A percentile compares a stretch with the other conserved stretches of the same genome.
Evolutionary conservation across 2,113 vertebrate genomes (phyloP).

Genomic region (Deroptyus accipitrinus): DNA sequence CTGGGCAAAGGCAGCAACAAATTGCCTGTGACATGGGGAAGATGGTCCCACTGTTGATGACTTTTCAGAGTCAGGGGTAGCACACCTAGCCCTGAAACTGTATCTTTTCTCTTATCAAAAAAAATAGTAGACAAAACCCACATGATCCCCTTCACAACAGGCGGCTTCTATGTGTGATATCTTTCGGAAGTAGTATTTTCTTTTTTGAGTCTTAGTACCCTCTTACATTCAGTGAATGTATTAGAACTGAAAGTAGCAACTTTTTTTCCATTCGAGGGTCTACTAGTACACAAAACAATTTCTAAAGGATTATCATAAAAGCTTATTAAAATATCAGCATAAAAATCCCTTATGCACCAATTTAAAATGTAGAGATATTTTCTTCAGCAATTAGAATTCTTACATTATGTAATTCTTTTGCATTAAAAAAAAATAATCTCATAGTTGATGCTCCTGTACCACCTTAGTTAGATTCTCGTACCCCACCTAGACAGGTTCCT

Average conservation of each 20-base stretch:
- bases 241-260: not conserved
- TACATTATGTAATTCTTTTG: not conserved
- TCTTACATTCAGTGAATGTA: not conserved
- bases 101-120: not conserved
- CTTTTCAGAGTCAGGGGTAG: not conserved
- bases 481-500: not conserved
- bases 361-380: not conserved
- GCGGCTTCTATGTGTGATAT: not conserved
- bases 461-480: not conserved
- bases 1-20: not conserved
- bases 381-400: not conserved
- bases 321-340: not conserved
- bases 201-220: not conserved
- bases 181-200: not conserved
- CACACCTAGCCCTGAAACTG: fast-evolving
- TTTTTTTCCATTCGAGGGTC: not conserved
- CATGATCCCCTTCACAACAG: not conserved
- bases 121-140: not conserved
- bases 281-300: not conserved
- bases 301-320: not conserved
- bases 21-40: not conserved
- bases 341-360: not conserved
- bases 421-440: not conserved
- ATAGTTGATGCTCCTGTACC: not conserved
- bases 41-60: not conserved